Percentiles rank a stretch among this genome's conserved stretches.
Evolutionary conservation across 2,113 vertebrate genomes (phyloP).

Genomic region (Melanocharis versteri): DNA sequence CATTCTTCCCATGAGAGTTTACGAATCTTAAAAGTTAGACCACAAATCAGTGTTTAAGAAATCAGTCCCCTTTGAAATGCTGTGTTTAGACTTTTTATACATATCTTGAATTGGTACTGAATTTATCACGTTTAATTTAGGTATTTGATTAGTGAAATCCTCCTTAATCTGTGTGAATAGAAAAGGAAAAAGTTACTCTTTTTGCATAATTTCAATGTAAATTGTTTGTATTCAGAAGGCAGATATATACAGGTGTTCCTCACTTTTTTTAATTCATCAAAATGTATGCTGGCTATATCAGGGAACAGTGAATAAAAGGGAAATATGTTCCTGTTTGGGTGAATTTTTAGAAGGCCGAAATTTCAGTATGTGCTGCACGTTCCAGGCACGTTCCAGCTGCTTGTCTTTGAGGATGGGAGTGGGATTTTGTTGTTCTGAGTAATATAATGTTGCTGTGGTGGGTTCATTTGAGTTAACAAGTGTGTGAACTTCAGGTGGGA

Average conservation of each 20-base stretch:
- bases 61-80: not conserved
- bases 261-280: not conserved
- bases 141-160: not conserved
- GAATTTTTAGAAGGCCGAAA: not conserved
- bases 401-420: not conserved
- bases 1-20: not conserved
- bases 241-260: not conserved
- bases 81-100: not conserved
- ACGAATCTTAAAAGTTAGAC: not conserved
- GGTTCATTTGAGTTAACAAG: not conserved
- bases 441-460: not conserved
- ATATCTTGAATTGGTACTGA: not conserved
- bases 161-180: not conserved
- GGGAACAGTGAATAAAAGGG: not conserved
- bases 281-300: not conserved
- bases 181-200: not conserved
- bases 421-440: not conserved
- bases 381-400: not conserved
- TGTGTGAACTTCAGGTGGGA: not conserved
- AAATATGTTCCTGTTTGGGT: not conserved
- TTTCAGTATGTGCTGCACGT: not conserved
- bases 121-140: not conserved
- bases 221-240: not conserved
- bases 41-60: not conserved
- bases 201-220: not conserved